Evolutionary conservation across 1,140 invertebrate species (phyloP).

Genomic region (Bicyclus anynana): DNA sequence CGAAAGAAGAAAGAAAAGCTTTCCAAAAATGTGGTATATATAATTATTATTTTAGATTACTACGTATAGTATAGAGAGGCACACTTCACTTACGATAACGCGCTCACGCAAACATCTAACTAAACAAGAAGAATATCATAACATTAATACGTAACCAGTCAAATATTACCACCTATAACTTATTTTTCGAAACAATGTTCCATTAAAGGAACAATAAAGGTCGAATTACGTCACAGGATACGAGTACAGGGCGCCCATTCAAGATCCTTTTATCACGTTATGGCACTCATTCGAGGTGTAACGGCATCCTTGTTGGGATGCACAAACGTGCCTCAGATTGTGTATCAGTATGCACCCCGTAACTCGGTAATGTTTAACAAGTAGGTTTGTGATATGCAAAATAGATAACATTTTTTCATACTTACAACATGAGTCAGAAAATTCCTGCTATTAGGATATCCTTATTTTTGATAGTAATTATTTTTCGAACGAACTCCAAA

Average conservation of each 20-base stretch:
- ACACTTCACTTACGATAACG: too few species aligned
- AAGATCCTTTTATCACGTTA: slow-evolving; percentile 8
- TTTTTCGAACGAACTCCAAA: too few species aligned
- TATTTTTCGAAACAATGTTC: slow-evolving; percentile 42
- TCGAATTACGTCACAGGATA: slow-evolving; percentile 23
- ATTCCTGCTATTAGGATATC: too few species aligned
- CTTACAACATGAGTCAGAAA: slow-evolving; percentile 1
- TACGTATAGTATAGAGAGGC: too few species aligned
- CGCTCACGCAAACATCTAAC: too few species aligned
- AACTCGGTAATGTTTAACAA: slow-evolving; percentile 2
- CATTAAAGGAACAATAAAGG: slow-evolving; percentile 50
- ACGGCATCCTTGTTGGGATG: slow-evolving; percentile 35
- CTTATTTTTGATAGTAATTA: too few species aligned
- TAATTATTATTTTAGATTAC: too few species aligned
- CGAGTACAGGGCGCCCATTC: slow-evolving; percentile 7
- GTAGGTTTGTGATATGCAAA: slow-evolving; percentile 2
- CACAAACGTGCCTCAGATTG: slow-evolving; percentile 20
- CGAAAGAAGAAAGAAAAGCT: too few species aligned
- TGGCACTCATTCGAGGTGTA: slow-evolving; percentile 26
- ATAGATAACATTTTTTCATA: slow-evolving; percentile 13
- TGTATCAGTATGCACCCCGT: slow-evolving; percentile 29
- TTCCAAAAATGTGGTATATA: too few species aligned
- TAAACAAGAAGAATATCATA: too few species aligned
- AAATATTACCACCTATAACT: slow-evolving; percentile 3
- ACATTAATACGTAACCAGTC: slow-evolving; percentile 7